phyloP scores from a whole-genome alignment of 2,797 vertebrate genomes.

The Anniella stebbinsi region DNA sequence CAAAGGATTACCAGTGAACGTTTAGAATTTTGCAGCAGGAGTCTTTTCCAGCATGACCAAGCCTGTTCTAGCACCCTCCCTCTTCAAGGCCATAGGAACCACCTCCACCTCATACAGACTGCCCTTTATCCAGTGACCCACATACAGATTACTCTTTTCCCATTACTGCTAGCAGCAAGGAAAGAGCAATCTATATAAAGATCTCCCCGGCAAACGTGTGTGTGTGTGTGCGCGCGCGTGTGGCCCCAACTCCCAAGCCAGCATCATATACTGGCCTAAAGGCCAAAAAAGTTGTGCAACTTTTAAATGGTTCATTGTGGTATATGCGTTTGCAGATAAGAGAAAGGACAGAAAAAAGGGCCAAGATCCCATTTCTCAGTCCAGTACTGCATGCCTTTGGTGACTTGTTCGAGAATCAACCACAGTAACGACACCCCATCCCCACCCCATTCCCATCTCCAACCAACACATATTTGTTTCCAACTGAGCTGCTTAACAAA shows the following conservation, averaged over 20 bases:
- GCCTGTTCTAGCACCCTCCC: background rate
- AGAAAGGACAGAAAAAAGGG: background rate
- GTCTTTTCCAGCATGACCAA: background rate
- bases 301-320: background rate
- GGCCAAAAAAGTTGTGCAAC: no score
- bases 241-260: background rate
- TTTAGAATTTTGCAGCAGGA: background rate
- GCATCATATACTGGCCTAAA: background rate
- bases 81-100: no score
- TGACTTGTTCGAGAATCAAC: background rate
- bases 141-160: no score
- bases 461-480: background rate
- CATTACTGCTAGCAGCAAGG: no score
- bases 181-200: no score
- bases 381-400: background rate
- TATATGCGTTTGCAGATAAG: background rate
- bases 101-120: no score
- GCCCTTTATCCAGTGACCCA: no score
- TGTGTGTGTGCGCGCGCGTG: no score
- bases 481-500: slow-evolving; percentile 6
- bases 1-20: background rate
- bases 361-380: background rate
- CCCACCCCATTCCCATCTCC: background rate
- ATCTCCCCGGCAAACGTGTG: no score
- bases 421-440: background rate